A percentile compares a stretch with the other conserved stretches of the same genome.
These are phyloP conservation scores for Phengaris arion DNA, from an alignment of 2,888 invertebrate species.

Conservation along the genomic window DNA sequence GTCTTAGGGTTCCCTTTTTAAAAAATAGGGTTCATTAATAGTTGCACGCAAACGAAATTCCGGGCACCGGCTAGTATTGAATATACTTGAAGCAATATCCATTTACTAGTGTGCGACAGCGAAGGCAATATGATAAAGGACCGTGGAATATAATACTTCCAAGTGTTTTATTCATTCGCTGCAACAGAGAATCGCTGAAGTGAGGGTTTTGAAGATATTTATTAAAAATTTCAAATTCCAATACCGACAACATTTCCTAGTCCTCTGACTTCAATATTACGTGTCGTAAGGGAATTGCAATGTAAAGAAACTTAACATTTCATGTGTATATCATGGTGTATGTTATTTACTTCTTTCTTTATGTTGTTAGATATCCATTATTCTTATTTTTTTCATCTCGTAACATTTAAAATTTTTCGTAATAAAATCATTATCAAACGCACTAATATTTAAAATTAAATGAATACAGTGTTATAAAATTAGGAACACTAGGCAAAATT, in stretches of 20 bases:
- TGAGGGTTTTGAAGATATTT: slow-evolving; percentile 11
- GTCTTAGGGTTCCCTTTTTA: no score
- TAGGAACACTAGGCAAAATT: no score
- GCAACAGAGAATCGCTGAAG: slow-evolving; percentile 2
- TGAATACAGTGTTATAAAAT: no score
- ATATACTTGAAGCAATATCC: not conserved
- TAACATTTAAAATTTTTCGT: no score
- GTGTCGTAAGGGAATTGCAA: not conserved
- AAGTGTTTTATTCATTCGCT: slow-evolving; percentile 8
- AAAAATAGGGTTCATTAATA: no score
- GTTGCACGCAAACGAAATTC: no score
- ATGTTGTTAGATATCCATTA: no score
- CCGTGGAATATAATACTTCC: slow-evolving; percentile 1
- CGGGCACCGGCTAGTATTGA: not conserved
- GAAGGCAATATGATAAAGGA: not conserved
- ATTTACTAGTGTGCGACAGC: not conserved
- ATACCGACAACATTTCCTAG: slow-evolving; percentile 12
- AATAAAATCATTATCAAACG: no score
- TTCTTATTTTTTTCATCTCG: no score
- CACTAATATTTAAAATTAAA: no score
- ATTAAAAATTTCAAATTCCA: slow-evolving; percentile 16
- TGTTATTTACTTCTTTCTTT: not conserved
- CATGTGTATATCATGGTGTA: not conserved
- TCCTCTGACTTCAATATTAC: not conserved
- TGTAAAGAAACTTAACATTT: not conserved